These are phyloP conservation scores for Nasonia longicornis DNA, from an alignment of 1,140 invertebrate species.

Conservation along the genomic window DNA sequence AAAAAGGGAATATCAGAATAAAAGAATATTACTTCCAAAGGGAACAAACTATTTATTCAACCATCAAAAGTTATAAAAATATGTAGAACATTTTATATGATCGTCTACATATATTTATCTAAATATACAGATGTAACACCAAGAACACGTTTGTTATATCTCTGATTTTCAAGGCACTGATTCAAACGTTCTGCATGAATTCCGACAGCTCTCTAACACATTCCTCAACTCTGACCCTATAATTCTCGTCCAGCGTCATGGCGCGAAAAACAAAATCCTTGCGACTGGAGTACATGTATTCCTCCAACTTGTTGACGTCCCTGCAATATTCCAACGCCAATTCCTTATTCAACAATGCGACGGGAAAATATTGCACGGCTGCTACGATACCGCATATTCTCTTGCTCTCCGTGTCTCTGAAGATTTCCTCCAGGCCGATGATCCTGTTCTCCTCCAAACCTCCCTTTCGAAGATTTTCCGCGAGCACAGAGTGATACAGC, in stretches of 20 bases:
- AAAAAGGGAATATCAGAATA: too few relatives aligned
- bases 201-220: constrained; percentile 2
- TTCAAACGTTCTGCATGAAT: constrained; percentile 4
- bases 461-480: neutral
- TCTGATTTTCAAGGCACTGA: neutral
- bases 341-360: constrained; percentile 15
- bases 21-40: too few relatives aligned
- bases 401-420: neutral
- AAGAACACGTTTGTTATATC: neutral
- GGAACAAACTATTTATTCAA: too few relatives aligned
- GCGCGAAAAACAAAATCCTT: constrained; percentile 1
- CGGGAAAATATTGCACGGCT: constrained; percentile 16
- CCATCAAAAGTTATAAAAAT: neutral
- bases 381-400: constrained; percentile 12
- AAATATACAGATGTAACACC: neutral
- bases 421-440: neutral
- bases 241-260: constrained; percentile 4
- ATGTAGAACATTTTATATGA: neutral
- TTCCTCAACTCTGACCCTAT: constrained; percentile 1
- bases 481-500: neutral
- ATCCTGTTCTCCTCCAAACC: neutral
- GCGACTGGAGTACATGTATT: constrained; percentile 10
- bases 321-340: neutral
- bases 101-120: neutral
- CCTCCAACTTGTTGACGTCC: neutral